These are phyloP conservation scores for Semicossyphus pulcher DNA, from an alignment of 2,113 vertebrate species.

Conservation along the genomic window DNA sequence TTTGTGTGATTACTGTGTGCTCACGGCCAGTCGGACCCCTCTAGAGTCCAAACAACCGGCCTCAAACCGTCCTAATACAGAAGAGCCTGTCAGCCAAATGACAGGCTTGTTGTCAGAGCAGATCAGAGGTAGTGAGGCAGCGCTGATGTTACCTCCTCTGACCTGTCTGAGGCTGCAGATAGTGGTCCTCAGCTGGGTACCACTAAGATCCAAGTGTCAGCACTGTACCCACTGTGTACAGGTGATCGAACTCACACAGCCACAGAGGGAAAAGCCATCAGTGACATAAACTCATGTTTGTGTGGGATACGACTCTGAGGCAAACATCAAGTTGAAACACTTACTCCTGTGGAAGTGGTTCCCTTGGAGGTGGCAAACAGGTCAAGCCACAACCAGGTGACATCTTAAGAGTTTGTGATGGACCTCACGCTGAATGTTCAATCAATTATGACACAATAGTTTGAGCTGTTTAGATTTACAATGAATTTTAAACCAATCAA, in stretches of 20 bases:
- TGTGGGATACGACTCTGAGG: neutral
- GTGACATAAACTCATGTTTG: neutral
- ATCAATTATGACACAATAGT: neutral
- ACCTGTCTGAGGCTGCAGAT: conserved; percentile 13
- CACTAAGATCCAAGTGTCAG: neutral
- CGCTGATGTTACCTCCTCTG: conserved; percentile 12
- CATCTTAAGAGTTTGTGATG: neutral
- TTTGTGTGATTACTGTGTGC: conserved; percentile 4
- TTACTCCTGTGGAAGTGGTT: conserved; percentile 14
- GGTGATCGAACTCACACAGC: conserved; percentile 4
- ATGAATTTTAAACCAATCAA: neutral
- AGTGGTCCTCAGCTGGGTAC: conserved; percentile 2
- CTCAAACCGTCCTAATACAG: neutral
- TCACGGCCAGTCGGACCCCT: neutral
- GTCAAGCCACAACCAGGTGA: neutral
- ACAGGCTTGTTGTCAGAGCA: conserved; percentile 26
- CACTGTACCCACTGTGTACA: neutral
- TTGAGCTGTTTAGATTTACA: neutral
- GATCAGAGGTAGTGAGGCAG: conserved; percentile 35
- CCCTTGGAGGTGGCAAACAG: neutral
- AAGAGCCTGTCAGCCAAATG: conserved; percentile 28
- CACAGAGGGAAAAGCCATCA: neutral
- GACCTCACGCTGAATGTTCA: neutral
- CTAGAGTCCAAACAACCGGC: conserved; percentile 7
- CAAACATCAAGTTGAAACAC: conserved; percentile 22